Evolutionary conservation across 2,113 vertebrate genomes (phyloP), one percentile per base, ranked within the genome.

Genomic region (Tenebrosternarchus preto): DNA sequence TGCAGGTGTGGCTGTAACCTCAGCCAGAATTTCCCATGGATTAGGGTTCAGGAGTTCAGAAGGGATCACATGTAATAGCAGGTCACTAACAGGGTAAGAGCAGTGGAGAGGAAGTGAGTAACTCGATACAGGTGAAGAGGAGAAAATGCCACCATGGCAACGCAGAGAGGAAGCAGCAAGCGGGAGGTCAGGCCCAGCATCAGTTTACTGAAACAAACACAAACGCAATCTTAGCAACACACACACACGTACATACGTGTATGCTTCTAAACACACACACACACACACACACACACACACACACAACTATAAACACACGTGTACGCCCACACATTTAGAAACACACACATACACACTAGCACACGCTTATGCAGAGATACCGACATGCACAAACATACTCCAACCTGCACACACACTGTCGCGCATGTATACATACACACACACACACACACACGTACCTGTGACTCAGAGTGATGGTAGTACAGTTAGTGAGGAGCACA

Each of bases 101-200:
- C 92, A 72, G 90, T 87, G 24, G 91, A 87, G 82, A 96, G 83
- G 78, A 97, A 96, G 86, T 96, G 91, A 7, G 93, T 92, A 82
- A 97, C 87, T 91, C 94, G 93, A 88, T 98, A 98, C 60, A 98
- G 93, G 89, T 98, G 96, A 61, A 94, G 85, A 0, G 90, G 90
- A 86, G 95, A 96, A 82, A 98, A 98, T 73, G 93, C 93, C 87
- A 96, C 88, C 92, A 95, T 91, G 78, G 92, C 91, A 50, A 97
- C 73, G 66, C 95, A 94, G 87, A 97, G 82, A 57, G 94, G 95
- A 31, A 96, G 90, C 56, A 95, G 94, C 77, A 96, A 88, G 67
- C 88, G 87, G 57, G 92, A 91, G 39, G 90, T 85, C 5, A 94
- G 91, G 87, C 90, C 92, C 92, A 96, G 89, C 55, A 96, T 82